These are phyloP conservation scores for Agrotis clavis DNA, from an alignment of 2,888 invertebrate species.

Conservation along the genomic window DNA sequence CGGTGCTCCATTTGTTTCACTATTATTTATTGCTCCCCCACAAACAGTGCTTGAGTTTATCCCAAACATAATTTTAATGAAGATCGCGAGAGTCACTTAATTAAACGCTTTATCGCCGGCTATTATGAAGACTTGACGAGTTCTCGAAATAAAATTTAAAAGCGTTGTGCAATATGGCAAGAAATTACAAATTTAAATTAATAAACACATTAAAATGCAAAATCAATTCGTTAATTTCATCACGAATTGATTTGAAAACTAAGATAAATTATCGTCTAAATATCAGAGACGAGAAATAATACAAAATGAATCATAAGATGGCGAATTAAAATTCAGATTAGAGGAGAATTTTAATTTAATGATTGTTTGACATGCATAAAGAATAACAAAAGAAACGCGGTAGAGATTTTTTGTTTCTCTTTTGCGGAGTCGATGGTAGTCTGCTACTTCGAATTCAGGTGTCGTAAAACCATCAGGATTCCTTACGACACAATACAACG, in stretches of 20 bases:
- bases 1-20: conserved; percentile 83
- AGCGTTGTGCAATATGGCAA: conserved; percentile 50
- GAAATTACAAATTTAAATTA: conserved; percentile 55
- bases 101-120: conserved; percentile 41
- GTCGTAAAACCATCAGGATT: conserved; percentile 65
- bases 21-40: conserved; percentile 63
- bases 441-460: conserved; percentile 50
- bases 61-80: conserved; percentile 40
- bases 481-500: conserved; percentile 49
- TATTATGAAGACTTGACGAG: conserved; percentile 38
- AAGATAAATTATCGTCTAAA: conserved; percentile 53
- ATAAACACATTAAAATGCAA: conserved; percentile 59
- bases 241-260: conserved; percentile 60
- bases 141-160: conserved; percentile 57
- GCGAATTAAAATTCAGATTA: conserved; percentile 47
- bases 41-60: conserved; percentile 50
- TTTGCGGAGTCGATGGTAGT: background rate
- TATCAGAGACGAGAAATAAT: conserved; percentile 37
- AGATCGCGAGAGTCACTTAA: conserved; percentile 42
- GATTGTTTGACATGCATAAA: conserved; percentile 25
- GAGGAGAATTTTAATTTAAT: conserved; percentile 30
- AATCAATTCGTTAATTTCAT: conserved; percentile 59
- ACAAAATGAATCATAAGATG: conserved; percentile 50
- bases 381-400: conserved; percentile 11
- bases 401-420: conserved; percentile 10